Percentiles rank a stretch among this genome's conserved stretches.
These are phyloP conservation scores for Micromys minutus DNA, from an alignment of 2,113 vertebrate genomes.

Conservation along the genomic window DNA sequence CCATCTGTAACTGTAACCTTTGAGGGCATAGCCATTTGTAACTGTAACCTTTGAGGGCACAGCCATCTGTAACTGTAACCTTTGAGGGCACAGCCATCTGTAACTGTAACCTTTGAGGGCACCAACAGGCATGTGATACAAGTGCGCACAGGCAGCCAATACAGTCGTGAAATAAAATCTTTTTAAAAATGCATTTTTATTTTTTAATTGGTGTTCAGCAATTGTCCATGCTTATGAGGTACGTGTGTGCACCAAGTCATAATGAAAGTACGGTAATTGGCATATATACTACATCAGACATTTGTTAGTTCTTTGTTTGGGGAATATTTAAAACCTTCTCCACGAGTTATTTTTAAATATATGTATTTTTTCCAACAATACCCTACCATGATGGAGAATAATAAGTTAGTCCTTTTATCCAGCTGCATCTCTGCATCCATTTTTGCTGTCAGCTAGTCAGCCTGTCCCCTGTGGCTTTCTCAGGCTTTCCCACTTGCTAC, in stretches of 20 bases:
- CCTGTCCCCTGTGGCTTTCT: not conserved
- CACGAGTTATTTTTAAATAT: not conserved
- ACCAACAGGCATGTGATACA: not conserved
- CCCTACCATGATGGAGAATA: not conserved
- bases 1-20: not conserved
- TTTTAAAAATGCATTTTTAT: not conserved
- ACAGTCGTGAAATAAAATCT: not conserved
- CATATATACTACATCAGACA: not conserved
- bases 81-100: no score
- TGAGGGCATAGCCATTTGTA: no score
- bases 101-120: no score
- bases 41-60: no score
- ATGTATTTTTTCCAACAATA: not conserved
- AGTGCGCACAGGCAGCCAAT: not conserved
- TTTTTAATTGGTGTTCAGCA: not conserved
- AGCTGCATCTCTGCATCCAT: not conserved
- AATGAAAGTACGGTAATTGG: not conserved
- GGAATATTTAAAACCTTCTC: not conserved
- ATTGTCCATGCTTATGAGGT: not conserved
- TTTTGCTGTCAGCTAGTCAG: not conserved
- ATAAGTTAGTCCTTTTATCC: not conserved
- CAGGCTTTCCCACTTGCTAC: not conserved
- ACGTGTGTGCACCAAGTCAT: not conserved
- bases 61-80: no score
- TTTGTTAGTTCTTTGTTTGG: not conserved